Percentiles rank a stretch among this genome's conserved stretches.
These are phyloP conservation scores for Drosophila funebris DNA, from an alignment of 1,140 invertebrate species.

Conservation along the genomic window DNA sequence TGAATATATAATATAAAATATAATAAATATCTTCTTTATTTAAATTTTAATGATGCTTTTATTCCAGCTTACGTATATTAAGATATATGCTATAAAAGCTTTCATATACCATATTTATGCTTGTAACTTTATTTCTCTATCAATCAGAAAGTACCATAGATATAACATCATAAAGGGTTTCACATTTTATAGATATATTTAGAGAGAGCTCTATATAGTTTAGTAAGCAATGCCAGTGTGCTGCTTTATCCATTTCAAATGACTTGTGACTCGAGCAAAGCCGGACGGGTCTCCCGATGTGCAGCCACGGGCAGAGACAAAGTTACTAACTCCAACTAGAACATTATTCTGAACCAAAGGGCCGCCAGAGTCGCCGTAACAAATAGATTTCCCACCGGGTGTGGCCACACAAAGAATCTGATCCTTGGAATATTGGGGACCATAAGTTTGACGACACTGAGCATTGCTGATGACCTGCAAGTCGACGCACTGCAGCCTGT, in stretches of 20 bases:
- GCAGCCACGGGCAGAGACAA: conserved; percentile 44
- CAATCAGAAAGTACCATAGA: too few species aligned
- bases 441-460: conserved; percentile 32
- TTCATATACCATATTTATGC: too few species aligned
- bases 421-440: neutral
- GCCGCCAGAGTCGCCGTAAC: conserved; percentile 56
- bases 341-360: conserved; percentile 35
- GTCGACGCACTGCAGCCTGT: conserved; percentile 57
- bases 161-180: neutral
- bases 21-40: too few species aligned
- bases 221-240: conserved; percentile 47
- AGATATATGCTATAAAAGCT: too few species aligned
- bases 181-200: neutral
- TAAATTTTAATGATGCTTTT: too few species aligned
- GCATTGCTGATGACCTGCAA: conserved; percentile 48
- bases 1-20: too few species aligned
- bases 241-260: conserved; percentile 46
- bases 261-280: conserved; percentile 45
- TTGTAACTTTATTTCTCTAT: too few species aligned
- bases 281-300: conserved; percentile 55
- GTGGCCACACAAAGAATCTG: conserved; percentile 50
- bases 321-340: conserved; percentile 49
- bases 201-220: too few species aligned
- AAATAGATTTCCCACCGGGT: conserved; percentile 41
- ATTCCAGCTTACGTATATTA: too few species aligned